Evolutionary conservation across 2,797 vertebrate genomes (phyloP).

Genomic region (Sebastes melanostomus): DNA sequence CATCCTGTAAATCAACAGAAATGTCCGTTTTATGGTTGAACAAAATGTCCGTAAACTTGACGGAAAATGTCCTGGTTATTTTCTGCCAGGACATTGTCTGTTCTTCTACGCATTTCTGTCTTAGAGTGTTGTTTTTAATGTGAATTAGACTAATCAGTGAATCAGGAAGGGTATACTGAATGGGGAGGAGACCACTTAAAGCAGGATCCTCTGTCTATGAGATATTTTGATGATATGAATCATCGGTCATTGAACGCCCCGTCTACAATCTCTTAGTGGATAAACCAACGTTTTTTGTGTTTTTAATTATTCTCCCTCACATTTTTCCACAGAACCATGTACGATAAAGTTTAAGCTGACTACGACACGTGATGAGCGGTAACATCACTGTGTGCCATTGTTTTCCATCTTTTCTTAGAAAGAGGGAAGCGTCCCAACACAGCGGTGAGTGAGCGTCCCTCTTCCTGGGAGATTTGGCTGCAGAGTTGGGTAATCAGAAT

Average conservation of each 20-base stretch:
- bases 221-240: too few species aligned
- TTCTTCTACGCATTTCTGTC: fast-evolving
- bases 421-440: not conserved
- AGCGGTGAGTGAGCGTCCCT: not conserved
- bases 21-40: too few species aligned
- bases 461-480: slow-evolving; percentile 11
- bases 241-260: not conserved
- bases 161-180: not conserved
- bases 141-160: not conserved
- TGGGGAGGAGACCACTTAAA: too few species aligned
- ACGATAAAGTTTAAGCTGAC: not conserved
- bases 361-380: not conserved
- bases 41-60: too few species aligned
- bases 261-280: not conserved
- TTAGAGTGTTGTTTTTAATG: too few species aligned
- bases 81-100: too few species aligned
- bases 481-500: not conserved
- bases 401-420: not conserved
- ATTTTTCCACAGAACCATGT: not conserved
- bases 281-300: fast-evolving
- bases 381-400: not conserved
- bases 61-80: too few species aligned
- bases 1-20: fast-evolving
- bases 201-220: too few species aligned
- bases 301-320: too few species aligned